Conservation (phyloP, 2,797 vertebrate species). For the Chromobotia macracanthus region DNA sequence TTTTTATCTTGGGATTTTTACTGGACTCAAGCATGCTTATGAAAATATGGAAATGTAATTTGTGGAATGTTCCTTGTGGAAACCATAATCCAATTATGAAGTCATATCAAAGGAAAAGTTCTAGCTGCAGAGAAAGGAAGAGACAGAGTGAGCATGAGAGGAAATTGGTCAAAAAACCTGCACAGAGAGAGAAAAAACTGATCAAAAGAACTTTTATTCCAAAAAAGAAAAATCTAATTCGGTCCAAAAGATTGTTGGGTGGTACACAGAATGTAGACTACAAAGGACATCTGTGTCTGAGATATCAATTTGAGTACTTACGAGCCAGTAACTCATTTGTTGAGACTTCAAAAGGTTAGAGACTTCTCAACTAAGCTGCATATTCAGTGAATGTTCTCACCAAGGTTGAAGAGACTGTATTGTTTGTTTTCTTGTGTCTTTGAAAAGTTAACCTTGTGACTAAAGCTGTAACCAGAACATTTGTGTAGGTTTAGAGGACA, state of each 20-base stretch:
- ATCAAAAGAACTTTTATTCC: conserved; percentile 62
- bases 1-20: conserved; percentile 44
- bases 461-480: conserved; percentile 1
- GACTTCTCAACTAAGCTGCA: conserved; percentile 18
- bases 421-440: conserved; percentile 21
- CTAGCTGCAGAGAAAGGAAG: conserved; percentile 48
- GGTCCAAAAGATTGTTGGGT: conserved; percentile 48
- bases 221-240: conserved; percentile 58
- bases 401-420: conserved; percentile 29
- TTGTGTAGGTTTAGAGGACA: background rate
- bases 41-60: conserved; percentile 65
- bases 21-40: conserved; percentile 54
- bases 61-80: conserved; percentile 56
- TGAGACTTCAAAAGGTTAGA: conserved; percentile 55
- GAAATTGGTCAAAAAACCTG: conserved; percentile 39
- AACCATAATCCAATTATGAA: conserved; percentile 66
- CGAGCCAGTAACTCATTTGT: conserved; percentile 52
- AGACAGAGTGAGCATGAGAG: conserved; percentile 25
- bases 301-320: conserved; percentile 56
- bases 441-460: conserved; percentile 17
- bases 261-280: conserved; percentile 48
- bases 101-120: conserved; percentile 64
- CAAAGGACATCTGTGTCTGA: conserved; percentile 55
- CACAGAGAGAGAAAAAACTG: conserved; percentile 32
- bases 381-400: conserved; percentile 22